Base-by-base conservation (phyloP, 1,140 invertebrate species). In the Pygmarrhopalites habei region DNA sequence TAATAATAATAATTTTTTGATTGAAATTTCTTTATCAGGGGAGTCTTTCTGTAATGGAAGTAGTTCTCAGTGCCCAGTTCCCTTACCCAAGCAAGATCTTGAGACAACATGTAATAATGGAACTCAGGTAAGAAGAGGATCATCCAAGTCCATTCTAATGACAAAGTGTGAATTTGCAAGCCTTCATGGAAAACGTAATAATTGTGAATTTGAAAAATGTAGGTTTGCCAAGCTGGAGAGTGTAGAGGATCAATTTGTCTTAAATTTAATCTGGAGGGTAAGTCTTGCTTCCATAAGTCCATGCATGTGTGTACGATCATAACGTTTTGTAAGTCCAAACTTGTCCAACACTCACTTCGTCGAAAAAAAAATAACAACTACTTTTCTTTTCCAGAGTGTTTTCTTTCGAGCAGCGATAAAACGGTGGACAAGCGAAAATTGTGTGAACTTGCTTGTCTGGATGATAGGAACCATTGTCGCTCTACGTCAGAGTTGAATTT, bases 181-280 rank as follows among this genome's bases (percentile, higher is more conserved):
- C 10, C 15, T 12, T 41, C n/a, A n/a, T n/a, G n/a, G n/a, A n/a
- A n/a, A n/a, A n/a, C n/a, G n/a, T n/a, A n/a, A n/a, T n/a, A n/a
- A n/a, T n/a, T n/a, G n/a, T n/a, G n/a, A n/a, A 56, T 57, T 56
- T 65, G 2, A 26, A 23, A 29, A 52, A 60, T 60, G 12, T 58
- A 91, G 77, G 79, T 97, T n/a, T 98, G 95, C 75, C 88, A 90
- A 67, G 85, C 84, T 35, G 96, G 95, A 28, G 90, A 95, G 70
- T 99, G 96, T 75, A 85, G 85, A 30, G 94, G 92, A 29, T 97
- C 94, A 0, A 95, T 98, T 65, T 99, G 96, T 77, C 80, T 94
- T 58, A 87, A 90, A 72, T 95, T 94, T 85, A 88, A 89, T 72
- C 83, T 98, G 77, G 86, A 87, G n/a, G n/a, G n/a, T n/a, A n/a